Evolutionary conservation across 2,797 vertebrate genomes (phyloP).

Genomic region (Glyptemys insculpta): DNA sequence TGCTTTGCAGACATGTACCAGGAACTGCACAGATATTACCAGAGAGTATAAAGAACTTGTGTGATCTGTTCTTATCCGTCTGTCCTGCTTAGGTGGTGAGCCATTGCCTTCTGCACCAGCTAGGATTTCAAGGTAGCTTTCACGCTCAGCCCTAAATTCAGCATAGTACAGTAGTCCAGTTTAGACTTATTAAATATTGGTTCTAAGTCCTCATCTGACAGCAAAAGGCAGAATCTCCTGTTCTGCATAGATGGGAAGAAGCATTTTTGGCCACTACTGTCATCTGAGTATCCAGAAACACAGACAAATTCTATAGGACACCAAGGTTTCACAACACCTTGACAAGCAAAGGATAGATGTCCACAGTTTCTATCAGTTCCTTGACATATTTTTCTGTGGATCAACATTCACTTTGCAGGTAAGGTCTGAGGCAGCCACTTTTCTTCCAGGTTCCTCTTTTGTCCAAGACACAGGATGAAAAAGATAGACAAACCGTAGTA

Average conservation of each 20-base stretch:
- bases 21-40: background rate
- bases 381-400: background rate
- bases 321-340: background rate
- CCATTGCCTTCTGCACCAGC: background rate
- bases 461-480: background rate
- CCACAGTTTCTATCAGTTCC: background rate
- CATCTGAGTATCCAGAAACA: background rate
- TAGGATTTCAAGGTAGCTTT: background rate
- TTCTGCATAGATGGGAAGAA: background rate
- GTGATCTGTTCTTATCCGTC: background rate
- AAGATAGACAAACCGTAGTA: background rate
- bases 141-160: background rate
- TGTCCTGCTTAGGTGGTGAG: background rate
- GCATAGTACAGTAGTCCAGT: background rate
- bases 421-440: background rate
- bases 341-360: background rate
- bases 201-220: background rate
- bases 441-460: background rate
- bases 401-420: background rate
- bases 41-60: background rate
- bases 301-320: background rate
- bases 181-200: background rate
- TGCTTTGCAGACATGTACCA: slow-evolving; percentile 6
- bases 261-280: background rate
- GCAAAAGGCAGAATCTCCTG: background rate